A percentile compares a stretch with the other conserved stretches of the same genome.
Conservation (phyloP, 2,888 invertebrate genomes). For the Dusona sp. region DNA sequence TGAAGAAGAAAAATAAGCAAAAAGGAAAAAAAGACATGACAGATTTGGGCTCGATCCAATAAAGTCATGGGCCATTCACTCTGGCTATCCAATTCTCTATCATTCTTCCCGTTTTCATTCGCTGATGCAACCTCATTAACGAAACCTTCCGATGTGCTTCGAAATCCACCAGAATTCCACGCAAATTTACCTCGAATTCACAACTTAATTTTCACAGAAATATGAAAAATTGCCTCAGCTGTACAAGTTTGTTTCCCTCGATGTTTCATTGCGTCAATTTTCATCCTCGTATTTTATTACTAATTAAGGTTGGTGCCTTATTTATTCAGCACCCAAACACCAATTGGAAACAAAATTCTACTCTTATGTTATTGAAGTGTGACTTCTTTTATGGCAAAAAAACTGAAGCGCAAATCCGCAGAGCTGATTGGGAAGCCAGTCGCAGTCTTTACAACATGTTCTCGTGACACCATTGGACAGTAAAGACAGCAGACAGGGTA, state of each 20-base stretch:
- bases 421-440: slow-evolving; percentile 67
- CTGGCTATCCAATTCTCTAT: slow-evolving; percentile 33
- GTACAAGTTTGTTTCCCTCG: not conserved
- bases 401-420: slow-evolving; percentile 53
- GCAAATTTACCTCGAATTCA: slow-evolving; percentile 17
- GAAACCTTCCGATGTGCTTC: slow-evolving; percentile 17
- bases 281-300: not conserved
- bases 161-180: slow-evolving; percentile 3
- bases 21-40: slow-evolving; percentile 17
- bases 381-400: slow-evolving; percentile 6
- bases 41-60: slow-evolving; percentile 62
- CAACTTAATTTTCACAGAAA: not conserved
- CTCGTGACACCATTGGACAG: slow-evolving; percentile 64
- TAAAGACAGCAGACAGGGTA: slow-evolving; percentile 11
- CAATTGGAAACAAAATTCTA: not conserved
- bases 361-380: not conserved
- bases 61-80: slow-evolving; percentile 62
- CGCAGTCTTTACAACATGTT: slow-evolving; percentile 56
- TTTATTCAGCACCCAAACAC: not conserved
- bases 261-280: not conserved
- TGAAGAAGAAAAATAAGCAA: slow-evolving; percentile 31
- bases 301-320: not conserved
- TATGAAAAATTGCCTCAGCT: slow-evolving; percentile 26
- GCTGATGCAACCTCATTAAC: slow-evolving; percentile 53
- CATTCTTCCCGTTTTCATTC: slow-evolving; percentile 1